A percentile compares a stretch with the other conserved stretches of the same genome.
Conservation (phyloP, 1,140 invertebrate genomes). For the Hyposmocoma kahamanoa region DNA sequence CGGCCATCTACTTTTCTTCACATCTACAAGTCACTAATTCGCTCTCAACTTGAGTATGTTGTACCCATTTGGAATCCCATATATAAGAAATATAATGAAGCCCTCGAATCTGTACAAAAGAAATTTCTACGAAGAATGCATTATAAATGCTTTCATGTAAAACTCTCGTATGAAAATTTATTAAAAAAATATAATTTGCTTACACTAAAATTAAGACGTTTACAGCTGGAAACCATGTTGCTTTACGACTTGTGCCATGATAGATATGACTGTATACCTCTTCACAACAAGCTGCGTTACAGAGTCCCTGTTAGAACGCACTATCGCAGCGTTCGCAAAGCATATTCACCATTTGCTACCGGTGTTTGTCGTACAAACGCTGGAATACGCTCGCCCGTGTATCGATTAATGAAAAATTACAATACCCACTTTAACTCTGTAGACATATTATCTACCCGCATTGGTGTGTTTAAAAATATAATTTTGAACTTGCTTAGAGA, state of each 20-base stretch:
- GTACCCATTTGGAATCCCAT: slow-evolving; percentile 14
- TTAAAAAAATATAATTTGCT: neutral
- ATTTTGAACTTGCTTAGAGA: too few species aligned
- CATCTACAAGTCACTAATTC: slow-evolving; percentile 10
- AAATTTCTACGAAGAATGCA: slow-evolving; percentile 15
- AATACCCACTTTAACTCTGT: neutral
- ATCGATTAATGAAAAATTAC: neutral
- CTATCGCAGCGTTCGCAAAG: neutral
- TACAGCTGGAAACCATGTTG: neutral
- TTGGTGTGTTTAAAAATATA: too few species aligned
- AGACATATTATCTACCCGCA: too few species aligned
- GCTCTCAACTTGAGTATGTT: slow-evolving; percentile 15
- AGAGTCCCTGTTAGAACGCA: neutral
- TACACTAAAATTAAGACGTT: neutral
- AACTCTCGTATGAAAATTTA: neutral
- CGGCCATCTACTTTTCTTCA: slow-evolving; percentile 7
- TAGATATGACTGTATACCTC: neutral
- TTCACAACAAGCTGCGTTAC: neutral
- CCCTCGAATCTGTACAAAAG: slow-evolving; percentile 7
- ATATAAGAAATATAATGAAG: slow-evolving; percentile 13
- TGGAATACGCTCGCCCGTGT: neutral
- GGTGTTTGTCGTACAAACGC: neutral
- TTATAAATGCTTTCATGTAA: neutral
- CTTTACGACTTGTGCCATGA: neutral
- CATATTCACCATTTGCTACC: neutral